Percentiles rank a stretch among this genome's conserved stretches.
Evolutionary conservation across 2,113 vertebrate species (phyloP).

Genomic region (Sorex fumeus): DNA sequence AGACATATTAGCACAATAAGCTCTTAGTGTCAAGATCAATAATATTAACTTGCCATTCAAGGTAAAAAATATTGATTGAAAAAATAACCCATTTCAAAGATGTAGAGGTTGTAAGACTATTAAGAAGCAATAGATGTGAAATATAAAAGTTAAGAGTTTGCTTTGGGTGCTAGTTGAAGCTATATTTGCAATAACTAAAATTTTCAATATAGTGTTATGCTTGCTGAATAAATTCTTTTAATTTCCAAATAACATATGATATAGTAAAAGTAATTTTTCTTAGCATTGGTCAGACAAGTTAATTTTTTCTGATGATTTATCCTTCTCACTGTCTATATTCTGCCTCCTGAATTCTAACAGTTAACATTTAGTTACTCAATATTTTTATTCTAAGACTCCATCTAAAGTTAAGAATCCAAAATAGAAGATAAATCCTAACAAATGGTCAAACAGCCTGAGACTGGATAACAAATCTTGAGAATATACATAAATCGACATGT

Average conservation of each 20-base stretch:
- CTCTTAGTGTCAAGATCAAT: constrained; percentile 34
- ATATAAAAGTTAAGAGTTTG: constrained; percentile 36
- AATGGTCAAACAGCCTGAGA: constrained; percentile 7
- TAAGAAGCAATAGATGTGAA: neutral
- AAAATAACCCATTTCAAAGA: constrained; percentile 38
- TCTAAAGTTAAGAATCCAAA: constrained; percentile 35
- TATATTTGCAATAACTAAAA: constrained; percentile 44
- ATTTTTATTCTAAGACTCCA: constrained; percentile 72
- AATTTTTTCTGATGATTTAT: constrained; percentile 26
- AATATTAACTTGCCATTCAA: constrained; percentile 59
- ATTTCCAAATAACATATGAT: constrained; percentile 42
- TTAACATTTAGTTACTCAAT: constrained; percentile 81
- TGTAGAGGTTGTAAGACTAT: neutral
- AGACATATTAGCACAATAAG: constrained; percentile 36
- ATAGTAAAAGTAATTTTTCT: constrained; percentile 33
- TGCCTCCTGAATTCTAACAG: constrained; percentile 82
- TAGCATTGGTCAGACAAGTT: neutral
- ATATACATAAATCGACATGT: constrained; percentile 51
- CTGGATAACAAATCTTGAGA: constrained; percentile 30
- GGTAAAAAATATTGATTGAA: constrained; percentile 52
- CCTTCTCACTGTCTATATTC: constrained; percentile 38
- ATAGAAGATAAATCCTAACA: constrained; percentile 58
- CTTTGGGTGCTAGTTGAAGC: neutral
- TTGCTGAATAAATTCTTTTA: constrained; percentile 48
- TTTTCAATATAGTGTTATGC: constrained; percentile 37